Conservation (phyloP, 2,888 invertebrate genomes). For the Pseudanteris insignis region DNA sequence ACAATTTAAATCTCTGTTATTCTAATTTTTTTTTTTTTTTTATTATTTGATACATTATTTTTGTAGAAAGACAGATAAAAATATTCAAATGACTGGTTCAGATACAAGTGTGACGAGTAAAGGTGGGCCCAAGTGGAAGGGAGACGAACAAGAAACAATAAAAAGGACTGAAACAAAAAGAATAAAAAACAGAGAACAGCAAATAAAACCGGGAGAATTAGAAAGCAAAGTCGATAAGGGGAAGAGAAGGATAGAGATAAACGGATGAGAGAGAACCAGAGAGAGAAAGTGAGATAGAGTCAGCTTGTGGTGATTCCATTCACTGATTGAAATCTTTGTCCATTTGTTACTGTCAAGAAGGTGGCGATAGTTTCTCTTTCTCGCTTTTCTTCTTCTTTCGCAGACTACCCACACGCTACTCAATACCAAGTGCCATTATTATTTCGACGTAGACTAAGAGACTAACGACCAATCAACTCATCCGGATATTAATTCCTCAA, state of each 20-base stretch:
- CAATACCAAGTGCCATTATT: conserved; percentile 60
- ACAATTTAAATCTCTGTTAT: too few relatives aligned
- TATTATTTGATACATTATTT: too few relatives aligned
- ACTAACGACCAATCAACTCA: conserved; percentile 63
- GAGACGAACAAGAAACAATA: conserved; percentile 44
- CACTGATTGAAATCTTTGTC: conserved; percentile 78
- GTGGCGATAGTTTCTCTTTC: conserved; percentile 65
- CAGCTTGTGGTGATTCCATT: conserved; percentile 71
- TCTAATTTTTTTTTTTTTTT: too few relatives aligned
- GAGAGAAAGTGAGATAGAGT: conserved; percentile 51
- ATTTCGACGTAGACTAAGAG: conserved; percentile 57
- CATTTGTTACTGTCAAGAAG: conserved; percentile 80
- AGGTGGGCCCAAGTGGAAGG: conserved; percentile 52
- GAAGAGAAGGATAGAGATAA: conserved; percentile 41
- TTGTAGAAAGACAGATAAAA: too few relatives aligned
- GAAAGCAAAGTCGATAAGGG: conserved; percentile 38
- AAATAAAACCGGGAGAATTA: conserved; percentile 46
- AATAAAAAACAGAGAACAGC: conserved; percentile 45
- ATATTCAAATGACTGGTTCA: conserved; percentile 49
- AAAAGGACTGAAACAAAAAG: conserved; percentile 41
- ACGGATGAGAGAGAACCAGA: conserved; percentile 26
- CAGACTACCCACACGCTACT: conserved; percentile 57
- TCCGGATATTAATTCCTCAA: conserved; percentile 62
- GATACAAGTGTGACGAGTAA: conserved; percentile 57
- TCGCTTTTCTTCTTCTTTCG: conserved; percentile 48